Percentiles rank a stretch among this genome's conserved stretches.
Evolutionary conservation across 1,140 invertebrate genomes (phyloP).

Genomic region (Cepaea nemoralis): DNA sequence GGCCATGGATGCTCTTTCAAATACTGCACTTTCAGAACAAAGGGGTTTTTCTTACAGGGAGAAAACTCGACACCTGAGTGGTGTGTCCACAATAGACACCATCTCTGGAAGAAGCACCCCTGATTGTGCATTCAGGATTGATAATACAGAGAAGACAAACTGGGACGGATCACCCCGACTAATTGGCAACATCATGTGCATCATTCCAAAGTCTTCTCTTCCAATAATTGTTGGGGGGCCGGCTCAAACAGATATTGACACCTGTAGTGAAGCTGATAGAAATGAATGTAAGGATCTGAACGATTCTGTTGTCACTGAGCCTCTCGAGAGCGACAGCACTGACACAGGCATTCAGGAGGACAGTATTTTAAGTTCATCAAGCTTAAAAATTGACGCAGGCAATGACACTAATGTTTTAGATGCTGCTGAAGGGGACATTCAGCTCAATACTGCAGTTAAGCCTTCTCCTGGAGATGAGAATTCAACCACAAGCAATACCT

Average conservation of each 20-base stretch:
- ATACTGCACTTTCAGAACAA: not conserved
- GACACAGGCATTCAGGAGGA: not conserved
- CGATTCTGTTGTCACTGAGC: not conserved
- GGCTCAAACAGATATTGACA: not conserved
- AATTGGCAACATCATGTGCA: constrained; percentile 28
- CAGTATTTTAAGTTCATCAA: not conserved
- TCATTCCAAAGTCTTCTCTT: constrained; percentile 27
- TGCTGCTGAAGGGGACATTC: not conserved
- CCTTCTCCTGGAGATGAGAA: not conserved
- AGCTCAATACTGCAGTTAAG: not conserved
- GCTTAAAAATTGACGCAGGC: not conserved
- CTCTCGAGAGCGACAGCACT: not conserved
- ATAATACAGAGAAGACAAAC: not conserved
- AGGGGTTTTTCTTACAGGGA: not conserved
- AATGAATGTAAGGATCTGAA: not conserved
- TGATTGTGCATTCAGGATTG: not conserved
- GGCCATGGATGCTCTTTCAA: not conserved
- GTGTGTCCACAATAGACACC: constrained; percentile 10
- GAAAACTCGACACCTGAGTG: constrained; percentile 30
- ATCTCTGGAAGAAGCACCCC: constrained; percentile 33
- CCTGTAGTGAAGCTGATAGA: not conserved
- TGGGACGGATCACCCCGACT: constrained; percentile 35
- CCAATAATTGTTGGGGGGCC: not conserved
- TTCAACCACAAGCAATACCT: not conserved
- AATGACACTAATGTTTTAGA: not conserved